Evolutionary conservation across 2,888 invertebrate species (phyloP).

Genomic region (Spodoptera littoralis): DNA sequence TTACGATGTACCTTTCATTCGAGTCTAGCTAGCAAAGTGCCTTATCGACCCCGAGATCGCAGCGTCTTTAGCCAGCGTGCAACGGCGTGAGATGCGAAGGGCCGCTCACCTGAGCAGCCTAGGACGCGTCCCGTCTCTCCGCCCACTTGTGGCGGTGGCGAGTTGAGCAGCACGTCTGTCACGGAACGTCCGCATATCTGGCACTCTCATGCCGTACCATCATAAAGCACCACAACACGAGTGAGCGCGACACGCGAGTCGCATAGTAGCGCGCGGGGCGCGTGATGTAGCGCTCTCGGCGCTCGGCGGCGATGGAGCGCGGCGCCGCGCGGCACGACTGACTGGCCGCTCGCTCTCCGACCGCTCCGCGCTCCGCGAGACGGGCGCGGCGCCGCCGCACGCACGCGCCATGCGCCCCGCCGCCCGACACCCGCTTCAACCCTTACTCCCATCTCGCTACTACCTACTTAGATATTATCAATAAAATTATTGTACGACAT

Average conservation of each 20-base stretch:
- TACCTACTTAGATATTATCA: slow-evolving; percentile 87
- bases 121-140: slow-evolving; percentile 78
- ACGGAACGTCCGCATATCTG: slow-evolving; percentile 87
- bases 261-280: slow-evolving; percentile 74
- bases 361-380: slow-evolving; percentile 54
- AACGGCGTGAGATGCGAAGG: slow-evolving; percentile 76
- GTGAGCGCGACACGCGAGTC: slow-evolving; percentile 80
- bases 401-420: slow-evolving; percentile 73
- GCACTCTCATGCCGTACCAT: slow-evolving; percentile 86
- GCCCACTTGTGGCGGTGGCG: slow-evolving; percentile 85
- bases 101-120: slow-evolving; percentile 85
- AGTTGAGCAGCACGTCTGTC: slow-evolving; percentile 74
- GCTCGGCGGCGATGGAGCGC: slow-evolving; percentile 65
- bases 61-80: slow-evolving; percentile 76
- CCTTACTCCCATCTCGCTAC: slow-evolving; percentile 84
- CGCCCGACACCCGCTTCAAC: slow-evolving; percentile 59
- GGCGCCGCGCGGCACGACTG: slow-evolving; percentile 77
- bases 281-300: slow-evolving; percentile 62
- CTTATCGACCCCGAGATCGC: slow-evolving; percentile 84
- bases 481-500: slow-evolving; percentile 86
- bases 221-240: slow-evolving; percentile 87
- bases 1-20: slow-evolving; percentile 40
- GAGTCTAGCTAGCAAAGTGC: slow-evolving; percentile 59
- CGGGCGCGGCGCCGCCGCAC: slow-evolving; percentile 79
- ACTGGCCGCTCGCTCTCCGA: slow-evolving; percentile 70